Evolutionary conservation across 1,140 invertebrate genomes (phyloP), one percentile per base, ranked within the genome.

Genomic region (Teleopsis dalmanni): DNA sequence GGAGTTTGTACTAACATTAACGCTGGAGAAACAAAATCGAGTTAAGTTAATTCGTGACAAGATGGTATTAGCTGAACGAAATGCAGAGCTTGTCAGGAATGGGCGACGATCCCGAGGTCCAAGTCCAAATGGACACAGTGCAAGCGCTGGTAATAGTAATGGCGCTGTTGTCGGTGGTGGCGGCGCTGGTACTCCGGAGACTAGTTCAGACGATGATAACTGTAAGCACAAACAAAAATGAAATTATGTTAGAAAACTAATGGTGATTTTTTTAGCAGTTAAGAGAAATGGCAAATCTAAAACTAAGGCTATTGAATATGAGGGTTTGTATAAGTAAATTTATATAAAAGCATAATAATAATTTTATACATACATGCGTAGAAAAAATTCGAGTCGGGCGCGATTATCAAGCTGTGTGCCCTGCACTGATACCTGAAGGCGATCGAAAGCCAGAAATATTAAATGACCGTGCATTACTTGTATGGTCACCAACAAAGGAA

Each of bases 351-450:
- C 10, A 23, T 23, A 13, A 23, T 48, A 38, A 21, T 2, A 9
- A 2, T 23, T 41, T 11, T 38, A 19, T 6, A n/a, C 16, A 21
- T 47, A 6, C 23, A 21, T 43, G 45, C 27, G 16, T 47, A 70
- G 88, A 88, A 74, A 94, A 94, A 73, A 96, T 96, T 67, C 79
- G 93, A 59, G 91, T 96, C 59, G 94, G 93, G 25, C 77, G 86
- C 58, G 92, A 95, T 71, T 96, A 88, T 72, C 94, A 97, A 75
- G 91, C 91, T 14, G 79, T 86, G 49, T 87, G 94, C 62, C 91
- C 92, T 44, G 84, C 88, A 56, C 75, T 87, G 31, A 77, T 81
- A 53, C 76, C 79, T 25, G 72, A 80, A 48, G 71, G 72, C 48
- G 76, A 80, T 52, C 64, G 82, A 16, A 81, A 75, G 60, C 79